Evolutionary conservation across 2,797 vertebrate genomes (phyloP), one percentile per base, ranked within the genome.

Genomic region (Notolabrus celidotus): DNA sequence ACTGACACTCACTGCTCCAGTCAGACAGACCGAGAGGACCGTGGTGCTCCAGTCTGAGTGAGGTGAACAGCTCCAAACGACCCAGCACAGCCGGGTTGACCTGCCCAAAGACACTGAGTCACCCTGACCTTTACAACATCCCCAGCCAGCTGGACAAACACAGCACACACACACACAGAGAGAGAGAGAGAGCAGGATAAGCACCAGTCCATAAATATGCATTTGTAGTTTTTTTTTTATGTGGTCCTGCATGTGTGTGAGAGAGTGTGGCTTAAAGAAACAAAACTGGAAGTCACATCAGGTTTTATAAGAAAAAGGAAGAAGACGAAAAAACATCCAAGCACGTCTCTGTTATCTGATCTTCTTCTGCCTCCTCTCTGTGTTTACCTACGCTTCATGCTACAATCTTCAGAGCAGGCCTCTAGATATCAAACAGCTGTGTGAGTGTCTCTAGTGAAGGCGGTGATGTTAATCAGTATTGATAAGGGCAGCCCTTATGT

Each of bases 401-500:
- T 59, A 29, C 59, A 31, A 54, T 79, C 47, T 73, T 27, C 50
- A 51, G n/a, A 77, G 33, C 62, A 46, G 53, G 57, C 63, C 34
- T 53, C 11, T 52, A 66, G 79, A 82, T 87, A 70, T 71, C 68
- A 58, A 85, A 71, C 82, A 75, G 81, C 71, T 78, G 84, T 54
- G 56, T 72, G 79, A 83, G 51, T 82, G 83, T 77, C 50, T 79
- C 22, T 10, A 34, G 78, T 67, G 73, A 79, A 75, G 65, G 38
- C 0, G 15, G 29, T 89, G 90, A 92, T 83, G 62, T 5, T 92
- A 82, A 92, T 86, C 84, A 77, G 75, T 74, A 79, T 84, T 80
- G 90, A 93, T 91, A 82, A 91, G 89, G 83, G 86, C 87, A 86
- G 71, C 74, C 58, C 71, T 82, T 27, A 5, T 81, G 88, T 90